Percentiles rank a stretch among this genome's conserved stretches.
These are phyloP conservation scores for Archegozetes longisetosus DNA, from an alignment of 1,140 invertebrate species.

Conservation along the genomic window DNA sequence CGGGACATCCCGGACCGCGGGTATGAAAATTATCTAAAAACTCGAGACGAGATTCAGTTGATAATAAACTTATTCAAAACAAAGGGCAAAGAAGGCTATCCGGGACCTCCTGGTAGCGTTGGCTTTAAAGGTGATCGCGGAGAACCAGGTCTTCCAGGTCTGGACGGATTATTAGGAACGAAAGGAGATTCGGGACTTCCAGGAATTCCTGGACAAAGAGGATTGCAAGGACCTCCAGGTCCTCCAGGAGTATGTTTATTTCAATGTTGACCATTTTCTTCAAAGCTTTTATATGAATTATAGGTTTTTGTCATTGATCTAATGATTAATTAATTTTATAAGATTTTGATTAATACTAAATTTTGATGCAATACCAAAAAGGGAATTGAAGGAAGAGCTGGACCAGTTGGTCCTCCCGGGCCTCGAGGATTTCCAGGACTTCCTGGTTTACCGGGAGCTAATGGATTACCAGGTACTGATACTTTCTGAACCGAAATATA, in stretches of 20 bases:
- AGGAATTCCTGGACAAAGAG: not conserved
- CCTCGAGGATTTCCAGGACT: not conserved
- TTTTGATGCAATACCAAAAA: no score
- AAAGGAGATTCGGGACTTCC: not conserved
- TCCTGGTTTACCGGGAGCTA: not conserved
- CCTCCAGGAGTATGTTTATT: conserved; percentile 33
- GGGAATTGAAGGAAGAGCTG: not conserved
- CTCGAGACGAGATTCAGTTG: not conserved
- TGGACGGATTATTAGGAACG: conserved; percentile 24
- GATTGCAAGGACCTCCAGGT: conserved; percentile 17
- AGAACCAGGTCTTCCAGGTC: conserved; percentile 12
- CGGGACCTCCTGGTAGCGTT: not conserved
- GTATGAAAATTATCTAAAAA: not conserved
- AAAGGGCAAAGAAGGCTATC: not conserved
- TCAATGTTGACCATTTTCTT: no score
- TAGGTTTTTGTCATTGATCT: no score
- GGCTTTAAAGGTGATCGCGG: conserved; percentile 12
- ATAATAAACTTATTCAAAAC: not conserved
- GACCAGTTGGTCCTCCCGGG: not conserved
- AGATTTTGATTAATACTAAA: no score
- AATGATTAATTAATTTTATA: no score
- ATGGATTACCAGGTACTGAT: not conserved
- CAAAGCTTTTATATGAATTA: no score
- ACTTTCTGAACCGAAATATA: no score
- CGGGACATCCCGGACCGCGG: conserved; percentile 29